phyloP scores from a whole-genome alignment of 1,140 invertebrate genomes.

The Ladona fulva region DNA sequence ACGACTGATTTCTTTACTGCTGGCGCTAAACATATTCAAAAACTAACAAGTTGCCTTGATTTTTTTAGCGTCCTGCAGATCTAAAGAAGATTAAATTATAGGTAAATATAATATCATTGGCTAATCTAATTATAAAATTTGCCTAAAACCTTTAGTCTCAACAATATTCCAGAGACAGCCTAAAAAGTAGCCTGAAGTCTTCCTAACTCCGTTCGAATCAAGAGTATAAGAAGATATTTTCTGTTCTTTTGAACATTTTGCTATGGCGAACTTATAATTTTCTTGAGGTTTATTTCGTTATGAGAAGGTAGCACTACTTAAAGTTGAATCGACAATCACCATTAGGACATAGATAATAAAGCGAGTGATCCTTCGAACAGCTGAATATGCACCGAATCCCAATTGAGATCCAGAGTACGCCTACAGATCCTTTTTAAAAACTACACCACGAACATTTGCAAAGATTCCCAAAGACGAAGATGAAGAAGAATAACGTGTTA shows the following conservation, averaged over 20 bases:
- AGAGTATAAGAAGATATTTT: too few relatives aligned
- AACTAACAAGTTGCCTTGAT: neutral
- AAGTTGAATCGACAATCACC: conserved; percentile 5
- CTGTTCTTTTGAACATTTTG: too few relatives aligned
- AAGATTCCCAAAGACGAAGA: neutral
- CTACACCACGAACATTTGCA: neutral
- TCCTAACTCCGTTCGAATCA: neutral
- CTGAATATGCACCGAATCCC: neutral
- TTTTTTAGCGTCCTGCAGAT: neutral
- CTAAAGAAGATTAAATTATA: neutral
- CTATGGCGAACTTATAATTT: neutral
- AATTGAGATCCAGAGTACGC: neutral
- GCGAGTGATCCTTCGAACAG: neutral
- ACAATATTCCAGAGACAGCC: neutral
- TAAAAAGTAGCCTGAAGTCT: neutral
- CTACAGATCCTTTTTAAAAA: neutral
- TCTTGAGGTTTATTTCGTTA: neutral
- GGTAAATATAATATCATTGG: neutral
- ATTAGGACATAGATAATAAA: neutral
- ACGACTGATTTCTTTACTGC: neutral
- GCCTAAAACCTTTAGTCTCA: neutral
- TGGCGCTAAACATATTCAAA: neutral
- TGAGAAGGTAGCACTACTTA: neutral
- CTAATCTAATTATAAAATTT: neutral
- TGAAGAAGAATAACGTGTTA: neutral